Conservation (phyloP, 2,888 invertebrate species). For the Eupithecia inturbata region DNA sequence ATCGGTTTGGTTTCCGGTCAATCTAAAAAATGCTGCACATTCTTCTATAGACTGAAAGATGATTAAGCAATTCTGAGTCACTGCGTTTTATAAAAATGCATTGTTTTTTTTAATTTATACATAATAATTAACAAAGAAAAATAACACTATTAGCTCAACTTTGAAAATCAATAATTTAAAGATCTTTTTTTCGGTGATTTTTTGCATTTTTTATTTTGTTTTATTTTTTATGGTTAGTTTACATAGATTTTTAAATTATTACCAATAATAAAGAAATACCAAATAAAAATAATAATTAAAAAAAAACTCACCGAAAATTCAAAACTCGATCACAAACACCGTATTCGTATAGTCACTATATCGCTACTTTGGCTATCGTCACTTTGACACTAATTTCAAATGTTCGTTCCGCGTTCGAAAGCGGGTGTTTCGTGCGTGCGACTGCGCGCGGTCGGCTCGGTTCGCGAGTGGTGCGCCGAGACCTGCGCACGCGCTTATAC, state of each 20-base stretch:
- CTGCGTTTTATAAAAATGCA: not conserved
- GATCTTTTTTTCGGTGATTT: not conserved
- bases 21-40: not conserved
- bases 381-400: constrained; percentile 23
- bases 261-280: not conserved
- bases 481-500: constrained; percentile 71
- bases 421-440: constrained; percentile 38
- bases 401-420: constrained; percentile 41
- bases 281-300: not conserved
- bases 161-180: not conserved
- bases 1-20: not conserved
- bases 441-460: constrained; percentile 61
- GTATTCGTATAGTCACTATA: constrained; percentile 26
- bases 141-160: not conserved
- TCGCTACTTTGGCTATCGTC: constrained; percentile 15
- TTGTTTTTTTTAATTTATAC: not conserved
- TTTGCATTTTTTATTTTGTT: not conserved
- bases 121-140: not conserved
- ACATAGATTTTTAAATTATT: not conserved
- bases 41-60: no score
- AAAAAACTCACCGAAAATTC: constrained; percentile 34
- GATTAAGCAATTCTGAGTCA: not conserved
- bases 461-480: constrained; percentile 71
- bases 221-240: not conserved
- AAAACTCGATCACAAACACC: constrained; percentile 22